Evolutionary conservation across 2,888 invertebrate species (phyloP).

Genomic region (Drosophila incognita): DNA sequence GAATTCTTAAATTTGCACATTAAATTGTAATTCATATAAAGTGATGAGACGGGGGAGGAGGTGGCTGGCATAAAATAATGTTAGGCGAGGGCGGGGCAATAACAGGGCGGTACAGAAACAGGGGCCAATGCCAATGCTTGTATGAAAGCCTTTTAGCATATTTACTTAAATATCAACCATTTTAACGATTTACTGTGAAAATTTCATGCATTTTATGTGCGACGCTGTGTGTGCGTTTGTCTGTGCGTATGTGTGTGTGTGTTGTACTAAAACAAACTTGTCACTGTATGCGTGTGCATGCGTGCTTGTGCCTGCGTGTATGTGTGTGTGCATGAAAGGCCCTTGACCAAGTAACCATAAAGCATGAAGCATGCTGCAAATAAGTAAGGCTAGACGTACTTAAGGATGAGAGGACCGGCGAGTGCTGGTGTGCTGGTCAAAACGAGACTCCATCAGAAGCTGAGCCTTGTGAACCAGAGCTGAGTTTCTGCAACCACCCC

Average conservation of each 20-base stretch:
- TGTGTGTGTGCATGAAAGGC: slow-evolving; percentile 61
- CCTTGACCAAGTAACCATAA: slow-evolving; percentile 82
- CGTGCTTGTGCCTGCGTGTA: slow-evolving; percentile 16
- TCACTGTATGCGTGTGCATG: slow-evolving; percentile 15
- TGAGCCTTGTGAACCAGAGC: slow-evolving; percentile 39
- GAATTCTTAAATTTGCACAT: slow-evolving; percentile 60
- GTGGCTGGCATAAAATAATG: neutral
- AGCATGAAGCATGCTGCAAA: slow-evolving; percentile 79
- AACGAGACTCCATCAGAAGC: slow-evolving; percentile 29
- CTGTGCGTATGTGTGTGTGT: slow-evolving; percentile 5
- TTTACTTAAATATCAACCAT: slow-evolving; percentile 76
- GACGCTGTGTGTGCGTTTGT: slow-evolving; percentile 13
- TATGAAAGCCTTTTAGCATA: slow-evolving; percentile 73
- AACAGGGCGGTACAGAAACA: neutral
- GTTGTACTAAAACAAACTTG: slow-evolving; percentile 55
- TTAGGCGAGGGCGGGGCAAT: neutral
- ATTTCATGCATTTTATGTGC: slow-evolving; percentile 73
- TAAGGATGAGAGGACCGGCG: slow-evolving; percentile 42
- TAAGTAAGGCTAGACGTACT: slow-evolving; percentile 77
- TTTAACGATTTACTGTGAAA: slow-evolving; percentile 75
- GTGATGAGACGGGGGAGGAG: neutral
- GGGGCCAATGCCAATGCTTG: slow-evolving; percentile 49
- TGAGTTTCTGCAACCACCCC: slow-evolving; percentile 14
- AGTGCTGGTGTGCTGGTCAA: slow-evolving; percentile 36
- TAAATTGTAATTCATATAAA: slow-evolving; percentile 62